Evolutionary conservation across 2,888 invertebrate genomes (phyloP), one percentile per base, ranked within the genome.

Genomic region (Neoitamus cyanurus): DNA sequence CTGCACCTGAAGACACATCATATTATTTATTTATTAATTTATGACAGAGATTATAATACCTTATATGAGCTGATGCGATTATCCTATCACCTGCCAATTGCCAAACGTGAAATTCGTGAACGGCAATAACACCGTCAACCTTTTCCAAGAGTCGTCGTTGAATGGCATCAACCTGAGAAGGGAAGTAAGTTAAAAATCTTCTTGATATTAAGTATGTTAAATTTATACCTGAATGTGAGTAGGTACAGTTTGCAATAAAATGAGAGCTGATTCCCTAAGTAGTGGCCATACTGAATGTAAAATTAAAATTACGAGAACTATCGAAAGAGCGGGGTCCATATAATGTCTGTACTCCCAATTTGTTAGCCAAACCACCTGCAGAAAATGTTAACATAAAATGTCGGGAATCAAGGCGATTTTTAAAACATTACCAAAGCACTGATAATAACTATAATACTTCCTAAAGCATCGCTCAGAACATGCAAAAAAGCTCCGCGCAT

Each of bases 401-500:
- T 48, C 97, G 1, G 98, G 94, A 13, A 25, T n/a, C 11, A 48
- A 13, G 15, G 9, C 36, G 1, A 83, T 96, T 96, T 89, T 28
- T 30, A 2, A 94, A 88, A 88, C 87, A 89, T 87, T 88, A 94
- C 92, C 87, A 94, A 88, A 5, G 95, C 95, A 87, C 95, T 94
- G 72, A 94, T 92, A 58, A 95, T 93, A 7, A 96, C 95, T 87
- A 96, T 94, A 2, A 96, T 93, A 36, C 93, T 89, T 91, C 99
- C 99, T 75, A 99, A 92, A 25, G 99, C 99, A 92, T 99, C 99
- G 75, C 99, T 98, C 46, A 99, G 92, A 3, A 99, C 96, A 90
- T 99, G 99, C 83, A 99, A 93, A 91, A 99, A 99, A n/a, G 99
- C 99, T n/a, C 99, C 99, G 83, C 97, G 95, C 98, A 99, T 99